Base-by-base conservation (phyloP, 2,888 invertebrate species). In the Callosobruchus maculatus region DNA sequence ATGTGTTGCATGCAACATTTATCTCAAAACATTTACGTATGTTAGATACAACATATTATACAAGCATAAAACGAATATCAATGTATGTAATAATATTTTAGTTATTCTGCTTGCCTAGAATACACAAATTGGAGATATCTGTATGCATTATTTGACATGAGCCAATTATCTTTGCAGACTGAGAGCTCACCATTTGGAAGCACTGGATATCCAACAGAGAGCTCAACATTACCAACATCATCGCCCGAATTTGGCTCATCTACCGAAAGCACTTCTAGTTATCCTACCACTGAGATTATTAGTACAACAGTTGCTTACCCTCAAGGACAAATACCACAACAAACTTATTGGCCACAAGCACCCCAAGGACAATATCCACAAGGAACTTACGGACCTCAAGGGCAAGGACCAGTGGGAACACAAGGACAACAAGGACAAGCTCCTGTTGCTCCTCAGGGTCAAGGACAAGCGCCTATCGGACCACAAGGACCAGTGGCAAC, bases 351-450 rank as follows among this genome's bases (percentile, higher is more conserved):
- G 75, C 67, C 21, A 26, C 72, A 13, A 72, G 70, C n/a, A 73
- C 73, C 70, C 74, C 73, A 49, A 72, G 71, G 66, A 74, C 73
- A 7, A 70, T 73, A 5, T 74, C 73, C 22, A 76, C 78, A 67
- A 71, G 75, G 72, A 77, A 1, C 49, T 13, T 13, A 7, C 1
- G 49, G 49, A 13, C 7, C 13, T 3, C 49, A 3, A 49, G 49
- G 49, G 13, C 49, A 49, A 49, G 49, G 49, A 49, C 49, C 3
- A 49, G 13, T 13, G 5, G 49, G 49, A 13, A 1, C 49, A 49
- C 49, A 49, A 49, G 49, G 49, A 49, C 49, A 3, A 49, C 49
- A 49, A 49, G 49, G 49, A 49, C 49, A 3, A 49, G 49, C n/a
- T n/a, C n/a, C n/a, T n/a, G n/a, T n/a, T n/a, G n/a, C n/a, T n/a